Percentiles rank a stretch among this genome's conserved stretches.
Conservation (phyloP, 2,797 vertebrate species). For the Gambelia wislizenii region DNA sequence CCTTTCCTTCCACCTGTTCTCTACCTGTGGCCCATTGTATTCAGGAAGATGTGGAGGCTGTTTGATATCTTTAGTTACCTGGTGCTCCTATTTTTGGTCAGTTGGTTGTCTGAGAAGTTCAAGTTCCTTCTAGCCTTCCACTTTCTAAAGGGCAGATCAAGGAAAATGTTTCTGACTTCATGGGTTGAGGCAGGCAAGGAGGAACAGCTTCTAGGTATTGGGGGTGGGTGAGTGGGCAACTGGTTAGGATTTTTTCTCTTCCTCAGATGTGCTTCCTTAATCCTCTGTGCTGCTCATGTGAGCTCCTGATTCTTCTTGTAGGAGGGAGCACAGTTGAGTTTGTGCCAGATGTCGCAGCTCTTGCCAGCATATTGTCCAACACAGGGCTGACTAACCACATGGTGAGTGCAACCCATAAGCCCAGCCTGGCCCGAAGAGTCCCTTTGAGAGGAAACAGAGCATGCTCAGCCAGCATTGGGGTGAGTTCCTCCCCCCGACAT, state of each 20-base stretch:
- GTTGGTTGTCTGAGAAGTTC: neutral
- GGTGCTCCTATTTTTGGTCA: no score
- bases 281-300: neutral
- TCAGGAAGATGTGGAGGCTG: neutral
- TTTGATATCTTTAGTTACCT: neutral
- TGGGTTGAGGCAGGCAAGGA: no score
- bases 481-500: constrained; percentile 36
- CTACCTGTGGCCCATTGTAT: neutral
- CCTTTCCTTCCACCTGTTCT: neutral
- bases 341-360: constrained; percentile 73
- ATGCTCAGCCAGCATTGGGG: constrained; percentile 50
- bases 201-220: neutral
- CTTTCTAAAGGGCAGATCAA: neutral
- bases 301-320: constrained; percentile 43
- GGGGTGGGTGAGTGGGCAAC: neutral
- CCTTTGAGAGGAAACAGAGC: constrained; percentile 58
- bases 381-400: constrained; percentile 61
- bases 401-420: constrained; percentile 48
- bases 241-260: neutral
- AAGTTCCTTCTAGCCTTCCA: neutral
- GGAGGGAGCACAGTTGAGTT: constrained; percentile 64
- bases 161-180: neutral
- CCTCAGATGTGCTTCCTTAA: neutral
- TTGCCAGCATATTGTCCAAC: constrained; percentile 75
- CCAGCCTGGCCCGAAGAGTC: constrained; percentile 74